Base-by-base conservation (phyloP, 2,888 invertebrate genomes). In the Encarsia formosa region DNA sequence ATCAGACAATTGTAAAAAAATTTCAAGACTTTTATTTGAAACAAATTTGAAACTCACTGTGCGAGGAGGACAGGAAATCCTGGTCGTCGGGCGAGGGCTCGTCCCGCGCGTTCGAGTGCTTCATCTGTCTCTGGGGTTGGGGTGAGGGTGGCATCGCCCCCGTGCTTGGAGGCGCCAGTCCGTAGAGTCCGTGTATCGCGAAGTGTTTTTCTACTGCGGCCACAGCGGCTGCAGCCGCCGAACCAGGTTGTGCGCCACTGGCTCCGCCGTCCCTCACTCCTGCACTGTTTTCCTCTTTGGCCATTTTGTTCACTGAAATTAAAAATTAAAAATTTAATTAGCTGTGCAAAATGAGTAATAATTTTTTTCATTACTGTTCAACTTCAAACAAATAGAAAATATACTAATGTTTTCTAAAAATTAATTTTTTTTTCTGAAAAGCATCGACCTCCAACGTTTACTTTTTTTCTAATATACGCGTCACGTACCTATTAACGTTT, bases 1-100 rank as follows among this genome's bases (percentile, higher is more conserved):
- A n/a, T n/a, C n/a, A n/a, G n/a, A n/a, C n/a, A n/a, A n/a, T n/a
- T n/a, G n/a, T n/a, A n/a, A n/a, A n/a, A n/a, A n/a, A n/a, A n/a
- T n/a, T n/a, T n/a, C n/a, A n/a, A n/a, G n/a, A n/a, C n/a, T n/a
- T n/a, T n/a, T 23, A 18, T 13, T 8, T 16, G 13, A 35, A 31
- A 13, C 4, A 26, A 15, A 20, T 24, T 34, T 1, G 13, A 16
- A 8, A 3, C 34, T 34, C n/a, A 34, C 80, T 74, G 63, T 81
- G 81, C 63, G 82, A 79, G 2, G 80, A 77, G 15, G 82, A 76
- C 59, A 85, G 78, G 61, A 82, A 83, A 60, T 85, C 85, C 35
- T 79, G 77, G 39, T 84, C 81, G 38, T 83, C 49, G 18, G 23
- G 53, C 4, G 9, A 26, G 26, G 45, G 35, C n/a, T 52, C 49